Percentiles rank a stretch among this genome's conserved stretches.
phyloP scores from a whole-genome alignment of 2,888 invertebrate species.

The Cryptus armator region DNA sequence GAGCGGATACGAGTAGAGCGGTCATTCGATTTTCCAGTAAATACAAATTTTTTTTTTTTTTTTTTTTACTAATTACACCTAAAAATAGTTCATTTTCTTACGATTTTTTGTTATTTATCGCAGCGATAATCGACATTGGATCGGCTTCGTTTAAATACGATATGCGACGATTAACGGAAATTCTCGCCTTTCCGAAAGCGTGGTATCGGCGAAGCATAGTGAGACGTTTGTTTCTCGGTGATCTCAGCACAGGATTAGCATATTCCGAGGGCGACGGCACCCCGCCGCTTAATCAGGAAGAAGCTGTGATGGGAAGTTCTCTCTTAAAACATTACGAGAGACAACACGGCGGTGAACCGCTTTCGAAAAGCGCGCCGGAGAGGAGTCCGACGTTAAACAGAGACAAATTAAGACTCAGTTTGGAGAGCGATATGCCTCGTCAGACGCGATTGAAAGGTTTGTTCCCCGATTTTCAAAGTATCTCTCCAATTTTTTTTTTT shows the following conservation, averaged over 20 bases:
- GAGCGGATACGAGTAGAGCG: constrained; percentile 91
- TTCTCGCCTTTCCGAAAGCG: constrained; percentile 98
- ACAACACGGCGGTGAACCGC: constrained; percentile 77
- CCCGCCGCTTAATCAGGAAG: constrained; percentile 80
- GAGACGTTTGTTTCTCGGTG: constrained; percentile 96
- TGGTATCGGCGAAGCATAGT: constrained; percentile 99
- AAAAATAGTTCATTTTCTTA: constrained; percentile 16
- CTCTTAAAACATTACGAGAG: constrained; percentile 81
- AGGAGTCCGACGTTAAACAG: constrained; percentile 84
- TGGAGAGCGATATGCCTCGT: constrained; percentile 86
- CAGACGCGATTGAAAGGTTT: constrained; percentile 85
- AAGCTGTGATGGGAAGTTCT: constrained; percentile 82
- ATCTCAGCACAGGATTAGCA: constrained; percentile 89
- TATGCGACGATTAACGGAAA: constrained; percentile 98
- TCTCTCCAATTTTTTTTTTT: constrained; percentile 70
- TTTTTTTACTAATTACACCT: constrained; percentile 20
- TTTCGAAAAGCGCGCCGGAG: constrained; percentile 82
- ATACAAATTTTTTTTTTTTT: constrained; percentile 76
- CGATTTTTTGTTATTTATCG: constrained; percentile 65
- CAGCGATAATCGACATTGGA: constrained; percentile 97
- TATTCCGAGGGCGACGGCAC: constrained; percentile 85
- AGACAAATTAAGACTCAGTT: constrained; percentile 87
- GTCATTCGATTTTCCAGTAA: constrained; percentile 96
- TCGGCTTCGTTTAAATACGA: constrained; percentile 99
- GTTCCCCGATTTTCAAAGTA: constrained; percentile 62